These are phyloP conservation scores for Carcina quercana DNA, from an alignment of 2,888 invertebrate species.

Conservation along the genomic window DNA sequence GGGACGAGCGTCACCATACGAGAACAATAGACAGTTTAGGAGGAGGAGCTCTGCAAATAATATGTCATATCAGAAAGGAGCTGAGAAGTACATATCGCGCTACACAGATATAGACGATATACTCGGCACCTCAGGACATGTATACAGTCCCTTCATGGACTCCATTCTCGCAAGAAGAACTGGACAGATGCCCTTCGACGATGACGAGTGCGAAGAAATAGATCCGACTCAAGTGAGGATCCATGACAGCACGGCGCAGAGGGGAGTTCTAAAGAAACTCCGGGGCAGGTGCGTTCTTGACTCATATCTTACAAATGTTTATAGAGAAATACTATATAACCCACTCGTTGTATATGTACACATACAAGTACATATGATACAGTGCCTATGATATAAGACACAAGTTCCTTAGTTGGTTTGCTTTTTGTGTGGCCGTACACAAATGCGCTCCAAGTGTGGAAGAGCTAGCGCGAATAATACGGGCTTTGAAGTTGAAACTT, in stretches of 20 bases:
- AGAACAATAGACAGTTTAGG: conserved; percentile 74
- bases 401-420: conserved; percentile 14
- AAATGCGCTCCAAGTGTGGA: conserved; percentile 23
- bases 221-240: conserved; percentile 86
- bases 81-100: conserved; percentile 83
- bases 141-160: conserved; percentile 79
- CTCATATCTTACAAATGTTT: not conserved
- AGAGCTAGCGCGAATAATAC: conserved; percentile 20
- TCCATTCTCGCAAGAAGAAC: conserved; percentile 63
- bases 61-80: conserved; percentile 40
- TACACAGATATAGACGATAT: conserved; percentile 94
- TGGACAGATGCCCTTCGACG: conserved; percentile 52
- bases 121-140: conserved; percentile 77
- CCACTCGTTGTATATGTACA: not conserved
- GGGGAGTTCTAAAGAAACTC: conserved; percentile 79
- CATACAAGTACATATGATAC: too few species aligned
- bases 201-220: conserved; percentile 80
- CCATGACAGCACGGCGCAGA: conserved; percentile 84
- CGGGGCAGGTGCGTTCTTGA: conserved; percentile 62
- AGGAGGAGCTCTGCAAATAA: conserved; percentile 30
- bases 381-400: not conserved
- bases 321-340: too few species aligned
- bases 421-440: conserved; percentile 12
- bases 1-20: conserved; percentile 79
- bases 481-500: conserved; percentile 23